These are phyloP conservation scores for Cryptotis parvus DNA, from an alignment of 2,113 vertebrate genomes.

Conservation along the genomic window DNA sequence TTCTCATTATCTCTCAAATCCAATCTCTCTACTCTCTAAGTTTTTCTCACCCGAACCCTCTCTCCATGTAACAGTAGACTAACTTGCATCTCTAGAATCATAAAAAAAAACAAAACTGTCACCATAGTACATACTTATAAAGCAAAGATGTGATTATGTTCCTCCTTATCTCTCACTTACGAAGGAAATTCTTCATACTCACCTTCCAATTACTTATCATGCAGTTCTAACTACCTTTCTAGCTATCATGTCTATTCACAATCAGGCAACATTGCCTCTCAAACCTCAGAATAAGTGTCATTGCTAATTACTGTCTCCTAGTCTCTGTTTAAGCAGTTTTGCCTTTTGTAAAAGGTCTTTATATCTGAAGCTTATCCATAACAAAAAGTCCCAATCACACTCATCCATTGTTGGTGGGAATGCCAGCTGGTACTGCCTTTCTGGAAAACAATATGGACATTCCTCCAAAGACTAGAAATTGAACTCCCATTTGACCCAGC, in stretches of 20 bases:
- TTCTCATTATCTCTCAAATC: neutral
- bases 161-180: neutral
- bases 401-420: too few species aligned
- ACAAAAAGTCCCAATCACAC: constrained; percentile 24
- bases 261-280: neutral
- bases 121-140: neutral
- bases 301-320: constrained; percentile 25
- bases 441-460: too few species aligned
- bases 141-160: constrained; percentile 15
- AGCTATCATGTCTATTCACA: constrained; percentile 16
- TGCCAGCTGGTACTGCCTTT: too few species aligned
- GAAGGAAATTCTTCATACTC: constrained; percentile 15
- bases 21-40: neutral
- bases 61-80: neutral
- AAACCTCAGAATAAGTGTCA: constrained; percentile 1
- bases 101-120: constrained; percentile 45
- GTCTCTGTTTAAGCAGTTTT: neutral
- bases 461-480: too few species aligned
- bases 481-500: too few species aligned
- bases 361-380: neutral
- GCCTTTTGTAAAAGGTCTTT: constrained; percentile 32
- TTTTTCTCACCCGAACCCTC: neutral
- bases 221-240: neutral
- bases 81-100: neutral
- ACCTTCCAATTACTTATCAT: neutral